Base-by-base conservation (phyloP, 2,797 vertebrate genomes). In the Sebastes iracundus region DNA sequence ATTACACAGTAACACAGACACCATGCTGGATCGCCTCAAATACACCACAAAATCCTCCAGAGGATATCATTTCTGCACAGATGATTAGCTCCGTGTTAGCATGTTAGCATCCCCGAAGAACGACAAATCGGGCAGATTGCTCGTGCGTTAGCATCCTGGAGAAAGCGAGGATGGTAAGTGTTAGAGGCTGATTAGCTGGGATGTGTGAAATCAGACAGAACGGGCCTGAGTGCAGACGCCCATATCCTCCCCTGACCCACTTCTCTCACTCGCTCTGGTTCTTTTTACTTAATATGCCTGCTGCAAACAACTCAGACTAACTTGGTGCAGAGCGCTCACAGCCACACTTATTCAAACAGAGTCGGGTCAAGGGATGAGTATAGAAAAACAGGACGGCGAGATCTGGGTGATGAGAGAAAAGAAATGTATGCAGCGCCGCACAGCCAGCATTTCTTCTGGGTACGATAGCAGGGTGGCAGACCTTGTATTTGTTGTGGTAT, bases 231-330 rank as follows among this genome's bases (percentile, higher is more conserved):
- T 52, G 72, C 74, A 88, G 77, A 84, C 64, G 14, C 73, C 74
- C 71, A 66, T 75, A 87, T 91, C 83, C 81, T 86, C 72, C 72
- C 56, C 75, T 91, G 90, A 91, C 90, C 89, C 81, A 88, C 73
- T 90, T 89, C 79, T 87, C 78, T 75, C 77, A 33, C 79, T 78
- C 42, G 9, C 81, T 90, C 58, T 65, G 62, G 25, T 84, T 89
- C 56, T 75, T 83, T 79, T 79, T 79, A 63, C 64, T 87, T 89
- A 80, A 84, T 70, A 70, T 83, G 73, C 68, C 63, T 32, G 71
- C 75, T 77, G 83, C 71, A 90, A 90, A 90, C 72, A 85, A 77
- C 63, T 77, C 71, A 63, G 70, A 53, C 70, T 61, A 82, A 83
- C 53, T 69, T 75, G 74, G 77, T 82, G 78, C 86, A 85, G 79